Conservation (phyloP, 2,113 vertebrate species). For the Malurus cyaneus region DNA sequence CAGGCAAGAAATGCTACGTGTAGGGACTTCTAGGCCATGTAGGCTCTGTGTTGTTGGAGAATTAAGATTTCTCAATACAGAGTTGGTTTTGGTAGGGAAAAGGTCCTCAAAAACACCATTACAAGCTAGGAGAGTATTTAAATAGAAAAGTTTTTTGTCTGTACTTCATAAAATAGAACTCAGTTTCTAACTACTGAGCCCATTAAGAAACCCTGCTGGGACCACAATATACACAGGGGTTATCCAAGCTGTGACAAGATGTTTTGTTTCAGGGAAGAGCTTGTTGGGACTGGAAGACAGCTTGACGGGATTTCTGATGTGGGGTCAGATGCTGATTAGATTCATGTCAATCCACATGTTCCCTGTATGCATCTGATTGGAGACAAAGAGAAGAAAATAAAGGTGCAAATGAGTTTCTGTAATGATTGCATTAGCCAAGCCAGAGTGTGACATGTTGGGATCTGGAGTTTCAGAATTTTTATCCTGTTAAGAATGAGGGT, state of each 20-base stretch:
- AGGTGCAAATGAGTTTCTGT: conserved; percentile 22
- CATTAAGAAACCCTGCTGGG: conserved; percentile 14
- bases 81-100: background rate
- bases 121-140: background rate
- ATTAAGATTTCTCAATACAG: background rate
- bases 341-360: background rate
- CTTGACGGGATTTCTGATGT: conserved; percentile 30
- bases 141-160: background rate
- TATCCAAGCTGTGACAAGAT: background rate
- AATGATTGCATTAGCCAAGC: background rate
- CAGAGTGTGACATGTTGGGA: background rate
- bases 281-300: conserved; percentile 23
- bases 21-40: background rate
- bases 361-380: background rate
- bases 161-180: background rate
- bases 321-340: conserved; percentile 21
- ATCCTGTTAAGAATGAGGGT: background rate
- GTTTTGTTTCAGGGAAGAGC: conserved; percentile 5
- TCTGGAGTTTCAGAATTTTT: background rate
- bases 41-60: background rate
- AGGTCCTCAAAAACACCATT: background rate
- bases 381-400: conserved; percentile 23
- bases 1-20: background rate
- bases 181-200: background rate
- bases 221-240: background rate